Evolutionary conservation across 2,888 invertebrate genomes (phyloP).

Genomic region (Eurois occulta): DNA sequence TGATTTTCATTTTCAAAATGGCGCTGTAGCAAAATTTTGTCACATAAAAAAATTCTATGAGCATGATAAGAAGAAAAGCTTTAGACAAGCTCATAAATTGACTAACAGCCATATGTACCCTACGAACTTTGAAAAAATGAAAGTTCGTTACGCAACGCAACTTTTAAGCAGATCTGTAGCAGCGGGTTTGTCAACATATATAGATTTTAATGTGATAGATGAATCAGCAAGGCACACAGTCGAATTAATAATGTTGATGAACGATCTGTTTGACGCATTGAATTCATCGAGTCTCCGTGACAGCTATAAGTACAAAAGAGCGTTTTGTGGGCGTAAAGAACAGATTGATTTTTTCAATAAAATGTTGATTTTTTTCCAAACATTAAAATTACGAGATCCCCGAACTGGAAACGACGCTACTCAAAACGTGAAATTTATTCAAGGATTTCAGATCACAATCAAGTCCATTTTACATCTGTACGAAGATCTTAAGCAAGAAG

Average conservation of each 20-base stretch:
- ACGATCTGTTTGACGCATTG: conserved; percentile 30
- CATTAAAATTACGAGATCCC: conserved; percentile 20
- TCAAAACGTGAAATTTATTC: conserved; percentile 19
- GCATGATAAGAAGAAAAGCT: conserved; percentile 15
- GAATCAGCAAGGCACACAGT: conserved; percentile 19
- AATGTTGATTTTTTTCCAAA: conserved; percentile 23
- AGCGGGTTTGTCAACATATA: conserved; percentile 6
- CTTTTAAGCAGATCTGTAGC: conserved; percentile 29
- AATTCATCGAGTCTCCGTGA: conserved; percentile 19
- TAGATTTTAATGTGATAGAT: conserved; percentile 13
- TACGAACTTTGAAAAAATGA: conserved; percentile 23
- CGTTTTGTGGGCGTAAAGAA: conserved; percentile 30
- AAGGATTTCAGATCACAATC: conserved; percentile 36
- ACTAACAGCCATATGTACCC: conserved; percentile 24
- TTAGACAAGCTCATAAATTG: conserved; percentile 23
- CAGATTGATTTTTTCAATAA: too few species aligned
- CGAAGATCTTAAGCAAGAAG: conserved; percentile 32
- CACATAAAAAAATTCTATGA: conserved; percentile 17
- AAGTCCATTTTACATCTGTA: conserved; percentile 22
- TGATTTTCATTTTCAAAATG: conserved; percentile 54
- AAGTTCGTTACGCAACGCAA: conserved; percentile 19
- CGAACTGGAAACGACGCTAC: conserved; percentile 14
- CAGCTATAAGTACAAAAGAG: conserved; percentile 34
- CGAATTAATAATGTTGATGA: conserved; percentile 25
- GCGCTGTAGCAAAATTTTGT: conserved; percentile 12